phyloP scores from a whole-genome alignment of 2,113 vertebrate genomes.

The Scomber japonicus region DNA sequence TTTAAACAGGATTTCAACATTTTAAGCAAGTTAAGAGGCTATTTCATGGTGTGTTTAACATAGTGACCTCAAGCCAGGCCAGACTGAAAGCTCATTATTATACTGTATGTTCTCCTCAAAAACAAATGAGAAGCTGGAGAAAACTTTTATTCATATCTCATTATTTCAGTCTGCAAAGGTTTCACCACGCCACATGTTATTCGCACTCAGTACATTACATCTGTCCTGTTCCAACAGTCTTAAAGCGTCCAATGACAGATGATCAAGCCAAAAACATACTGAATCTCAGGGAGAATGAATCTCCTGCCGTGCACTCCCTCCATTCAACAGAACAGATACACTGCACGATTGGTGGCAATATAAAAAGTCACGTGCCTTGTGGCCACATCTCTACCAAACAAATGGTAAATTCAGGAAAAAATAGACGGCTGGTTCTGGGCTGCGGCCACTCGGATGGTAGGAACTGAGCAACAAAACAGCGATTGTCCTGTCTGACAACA shows the following conservation, averaged over 20 bases:
- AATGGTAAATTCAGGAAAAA: conserved; percentile 79
- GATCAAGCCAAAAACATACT: conserved; percentile 17
- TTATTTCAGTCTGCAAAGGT: background rate
- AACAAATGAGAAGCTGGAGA: background rate
- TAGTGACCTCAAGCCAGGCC: background rate
- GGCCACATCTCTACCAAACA: conserved; percentile 65
- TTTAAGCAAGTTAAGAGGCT: background rate
- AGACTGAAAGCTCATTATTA: background rate
- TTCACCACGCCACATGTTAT: conserved; percentile 1
- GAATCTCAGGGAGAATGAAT: conserved; percentile 17
- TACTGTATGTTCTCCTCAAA: background rate
- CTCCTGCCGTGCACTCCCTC: conserved; percentile 2
- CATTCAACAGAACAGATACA: conserved; percentile 21
- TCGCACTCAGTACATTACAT: conserved; percentile 11
- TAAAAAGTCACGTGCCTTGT: conserved; percentile 63
- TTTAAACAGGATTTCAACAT: background rate
- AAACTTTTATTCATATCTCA: background rate
- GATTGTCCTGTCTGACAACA: conserved; percentile 80
- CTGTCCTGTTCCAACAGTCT: background rate
- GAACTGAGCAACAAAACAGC: conserved; percentile 77
- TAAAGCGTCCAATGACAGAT: background rate
- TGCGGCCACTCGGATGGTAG: conserved; percentile 51
- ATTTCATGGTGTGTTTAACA: background rate
- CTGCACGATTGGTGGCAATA: conserved; percentile 27
- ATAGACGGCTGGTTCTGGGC: conserved; percentile 70